These are phyloP conservation scores for Subacronicta megacephala DNA, from an alignment of 2,888 invertebrate genomes.

Conservation along the genomic window DNA sequence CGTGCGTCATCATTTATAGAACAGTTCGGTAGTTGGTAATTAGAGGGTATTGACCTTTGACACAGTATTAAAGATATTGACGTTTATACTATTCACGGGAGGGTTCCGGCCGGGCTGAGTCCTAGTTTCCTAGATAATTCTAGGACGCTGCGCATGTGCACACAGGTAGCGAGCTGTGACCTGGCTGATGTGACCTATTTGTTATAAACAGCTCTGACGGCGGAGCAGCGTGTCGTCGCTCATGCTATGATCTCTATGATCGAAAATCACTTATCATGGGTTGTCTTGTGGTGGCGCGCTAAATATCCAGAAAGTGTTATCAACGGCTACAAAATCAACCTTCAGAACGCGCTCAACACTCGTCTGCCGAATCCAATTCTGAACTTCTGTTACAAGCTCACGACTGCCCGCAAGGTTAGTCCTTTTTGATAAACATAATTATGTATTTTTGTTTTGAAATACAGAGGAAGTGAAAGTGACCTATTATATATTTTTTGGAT, in stretches of 20 bases:
- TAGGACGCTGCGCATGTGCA: conserved; percentile 78
- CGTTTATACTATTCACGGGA: conserved; percentile 6
- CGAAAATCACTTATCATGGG: conserved; percentile 98
- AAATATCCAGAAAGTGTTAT: conserved; percentile 97
- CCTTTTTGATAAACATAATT: too few species aligned
- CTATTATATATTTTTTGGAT: too few species aligned
- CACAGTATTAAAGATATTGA: too few species aligned
- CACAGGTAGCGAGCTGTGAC: conserved; percentile 29
- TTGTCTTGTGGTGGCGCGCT: conserved; percentile 97
- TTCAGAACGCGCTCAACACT: conserved; percentile 96
- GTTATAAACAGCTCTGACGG: conserved; percentile 90
- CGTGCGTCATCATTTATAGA: conserved; percentile 8
- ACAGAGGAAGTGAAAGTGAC: too few species aligned
- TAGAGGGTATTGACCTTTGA: conserved; percentile 19
- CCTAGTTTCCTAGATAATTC: conserved; percentile 57
- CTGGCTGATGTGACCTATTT: conserved; percentile 54
- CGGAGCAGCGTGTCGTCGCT: conserved; percentile 96
- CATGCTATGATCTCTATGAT: conserved; percentile 98
- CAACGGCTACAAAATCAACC: conserved; percentile 97
- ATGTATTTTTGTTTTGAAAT: too few species aligned
- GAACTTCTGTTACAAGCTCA: conserved; percentile 97
- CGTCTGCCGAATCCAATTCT: conserved; percentile 96
- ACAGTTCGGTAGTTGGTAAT: background rate
- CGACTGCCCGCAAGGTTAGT: conserved; percentile 95
- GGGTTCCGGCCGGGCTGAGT: conserved; percentile 54